Evolutionary conservation across 2,797 vertebrate genomes (phyloP).

Genomic region (Adrianichthys oophorus): DNA sequence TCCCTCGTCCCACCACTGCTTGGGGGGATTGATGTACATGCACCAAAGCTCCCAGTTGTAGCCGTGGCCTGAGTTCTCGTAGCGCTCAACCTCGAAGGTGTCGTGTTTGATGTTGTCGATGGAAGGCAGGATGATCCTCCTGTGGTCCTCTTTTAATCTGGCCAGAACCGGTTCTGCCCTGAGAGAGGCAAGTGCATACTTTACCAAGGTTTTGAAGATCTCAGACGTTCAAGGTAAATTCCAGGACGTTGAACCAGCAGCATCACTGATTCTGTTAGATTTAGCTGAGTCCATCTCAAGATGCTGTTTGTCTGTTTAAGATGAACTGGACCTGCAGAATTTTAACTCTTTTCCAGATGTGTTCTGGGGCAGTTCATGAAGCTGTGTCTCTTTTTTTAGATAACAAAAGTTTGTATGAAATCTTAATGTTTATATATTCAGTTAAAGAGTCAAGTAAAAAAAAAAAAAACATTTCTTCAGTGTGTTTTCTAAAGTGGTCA

Average conservation of each 20-base stretch:
- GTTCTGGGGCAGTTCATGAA: too few species aligned
- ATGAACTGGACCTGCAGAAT: too few species aligned
- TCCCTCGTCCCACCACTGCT: constrained; percentile 95
- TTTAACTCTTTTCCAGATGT: too few species aligned
- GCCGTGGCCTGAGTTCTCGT: constrained; percentile 92
- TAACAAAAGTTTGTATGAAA: too few species aligned
- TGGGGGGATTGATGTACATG: constrained; percentile 97
- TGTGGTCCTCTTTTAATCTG: constrained; percentile 92
- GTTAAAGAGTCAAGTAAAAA: too few species aligned
- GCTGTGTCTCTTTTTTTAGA: too few species aligned
- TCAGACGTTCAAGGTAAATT: too few species aligned
- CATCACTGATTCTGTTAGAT: constrained; percentile 57
- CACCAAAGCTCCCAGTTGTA: constrained; percentile 99
- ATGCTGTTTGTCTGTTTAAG: too few species aligned
- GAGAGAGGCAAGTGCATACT: constrained; percentile 4
- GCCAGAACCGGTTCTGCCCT: constrained; percentile 95
- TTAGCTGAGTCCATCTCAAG: constrained; percentile 2
- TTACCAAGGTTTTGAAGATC: background rate
- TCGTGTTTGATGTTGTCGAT: constrained; percentile 99
- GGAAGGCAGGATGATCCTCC: constrained; percentile 91
- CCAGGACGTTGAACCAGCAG: constrained; percentile 15
- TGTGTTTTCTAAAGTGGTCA: too few species aligned
- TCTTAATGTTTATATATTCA: too few species aligned
- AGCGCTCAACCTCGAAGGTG: constrained; percentile 92
- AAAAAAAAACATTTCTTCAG: too few species aligned